Base-by-base conservation (phyloP, 2,888 invertebrate genomes). In the Scaptomyza tumidula region DNA sequence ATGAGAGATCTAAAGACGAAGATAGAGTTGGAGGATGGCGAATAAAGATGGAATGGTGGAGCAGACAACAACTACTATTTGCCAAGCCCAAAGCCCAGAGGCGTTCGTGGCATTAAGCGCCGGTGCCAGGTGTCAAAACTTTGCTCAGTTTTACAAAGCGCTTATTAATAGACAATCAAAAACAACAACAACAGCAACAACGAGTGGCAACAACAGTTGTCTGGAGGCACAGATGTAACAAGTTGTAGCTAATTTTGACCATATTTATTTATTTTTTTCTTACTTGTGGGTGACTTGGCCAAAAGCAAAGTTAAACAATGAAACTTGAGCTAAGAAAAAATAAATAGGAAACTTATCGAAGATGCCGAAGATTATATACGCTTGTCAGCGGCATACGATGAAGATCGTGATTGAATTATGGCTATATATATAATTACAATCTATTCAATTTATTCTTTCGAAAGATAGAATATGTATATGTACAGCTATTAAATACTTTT, bases 41-140 rank as follows among this genome's bases (percentile, higher is more conserved):
- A n/a, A 33, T 10, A 24, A 29, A 24, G 33, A 33, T 10, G 29
- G 9, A 6, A 29, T 48, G 33, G 54, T 14, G 52, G 43, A 11
- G 58, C 37, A 46, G 41, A 16, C 46, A 1, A 16, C 35, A 1
- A 16, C 35, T 19, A 29, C 3, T 24, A 24, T 24, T 24, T 11
- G 62, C 48, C 62, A 29, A 43, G 33, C 27, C 27, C 33, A 33
- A 64, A 27, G 33, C 14, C 63, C 53, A 10, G 13, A 3, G 63
- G 41, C 24, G 45, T 6, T 44, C 19, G 27, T 16, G 39, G 14
- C 43, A 35, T n/a, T 49, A 50, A 66, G 35, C 45, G 44, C 37
- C 49, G 19, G 44, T 31, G 56, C 45, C 67, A 73, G 65, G 82
- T 78, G 78, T 71, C 75, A 78, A 78, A 75, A 78, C 64, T 57